Percentiles rank a stretch among this genome's conserved stretches.
These are phyloP conservation scores for Oreotrochilus melanogaster DNA, from an alignment of 2,113 vertebrate species.

Conservation along the genomic window DNA sequence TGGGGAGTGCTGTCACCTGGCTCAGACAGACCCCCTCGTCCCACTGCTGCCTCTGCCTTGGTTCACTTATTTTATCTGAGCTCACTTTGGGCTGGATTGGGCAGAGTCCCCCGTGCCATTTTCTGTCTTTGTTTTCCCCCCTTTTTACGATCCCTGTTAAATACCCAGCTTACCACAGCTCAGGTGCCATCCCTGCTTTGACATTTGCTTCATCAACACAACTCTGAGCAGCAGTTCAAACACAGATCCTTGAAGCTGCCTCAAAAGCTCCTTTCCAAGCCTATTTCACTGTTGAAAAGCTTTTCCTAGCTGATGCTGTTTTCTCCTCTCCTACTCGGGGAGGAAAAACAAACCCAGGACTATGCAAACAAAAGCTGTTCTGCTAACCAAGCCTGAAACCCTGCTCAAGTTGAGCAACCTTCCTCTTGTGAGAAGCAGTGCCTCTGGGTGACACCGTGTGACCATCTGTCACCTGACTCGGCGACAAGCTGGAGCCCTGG, in stretches of 20 bases:
- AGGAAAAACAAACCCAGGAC: constrained; percentile 24
- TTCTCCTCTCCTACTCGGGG: neutral
- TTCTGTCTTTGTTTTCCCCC: neutral
- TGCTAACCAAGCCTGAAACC: neutral
- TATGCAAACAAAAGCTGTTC: constrained; percentile 41
- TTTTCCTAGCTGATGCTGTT: neutral
- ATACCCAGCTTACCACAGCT: neutral
- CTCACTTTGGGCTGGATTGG: neutral
- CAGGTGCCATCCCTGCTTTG: neutral
- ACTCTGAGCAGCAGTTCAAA: neutral
- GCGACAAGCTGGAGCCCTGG: constrained; percentile 44
- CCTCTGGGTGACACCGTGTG: constrained; percentile 28
- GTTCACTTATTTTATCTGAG: neutral
- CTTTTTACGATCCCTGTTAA: neutral
- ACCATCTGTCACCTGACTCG: constrained; percentile 37
- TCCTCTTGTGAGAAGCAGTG: neutral
- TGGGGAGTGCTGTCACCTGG: rapidly evolving
- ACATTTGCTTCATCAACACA: neutral
- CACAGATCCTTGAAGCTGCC: neutral
- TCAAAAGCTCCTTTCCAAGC: neutral
- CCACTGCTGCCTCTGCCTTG: neutral
- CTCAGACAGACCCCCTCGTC: neutral
- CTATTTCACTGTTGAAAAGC: neutral
- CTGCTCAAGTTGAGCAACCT: constrained; percentile 32
- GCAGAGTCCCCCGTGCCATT: neutral